These are phyloP conservation scores for Dynastes tityus DNA, from an alignment of 2,888 invertebrate species.

Conservation along the genomic window DNA sequence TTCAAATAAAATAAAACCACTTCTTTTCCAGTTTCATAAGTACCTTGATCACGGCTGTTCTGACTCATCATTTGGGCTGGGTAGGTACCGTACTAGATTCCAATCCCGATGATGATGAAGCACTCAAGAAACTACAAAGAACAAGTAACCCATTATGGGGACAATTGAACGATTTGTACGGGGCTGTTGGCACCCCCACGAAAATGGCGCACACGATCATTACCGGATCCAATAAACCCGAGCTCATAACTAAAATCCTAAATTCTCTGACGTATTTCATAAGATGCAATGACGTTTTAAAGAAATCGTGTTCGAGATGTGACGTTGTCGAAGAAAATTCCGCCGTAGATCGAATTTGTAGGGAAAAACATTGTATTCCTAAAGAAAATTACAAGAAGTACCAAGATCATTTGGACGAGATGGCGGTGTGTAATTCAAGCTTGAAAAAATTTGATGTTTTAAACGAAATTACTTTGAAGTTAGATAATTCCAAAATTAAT, in stretches of 20 bases:
- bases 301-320: constrained; percentile 60
- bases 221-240: constrained; percentile 78
- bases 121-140: constrained; percentile 74
- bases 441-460: constrained; percentile 10
- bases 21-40: constrained; percentile 85
- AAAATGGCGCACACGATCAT: constrained; percentile 87
- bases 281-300: constrained; percentile 81
- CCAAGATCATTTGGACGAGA: constrained; percentile 64
- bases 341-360: constrained; percentile 63
- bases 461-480: constrained; percentile 18
- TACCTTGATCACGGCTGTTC: constrained; percentile 88
- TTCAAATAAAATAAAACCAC: too few species aligned
- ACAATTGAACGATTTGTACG: constrained; percentile 89
- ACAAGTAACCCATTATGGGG: constrained; percentile 94
- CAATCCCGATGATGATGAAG: constrained; percentile 67
- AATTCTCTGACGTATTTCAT: constrained; percentile 90
- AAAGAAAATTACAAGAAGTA: constrained; percentile 66
- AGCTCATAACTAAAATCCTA: constrained; percentile 82
- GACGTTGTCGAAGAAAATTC: constrained; percentile 65
- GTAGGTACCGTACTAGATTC: constrained; percentile 76
- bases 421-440: constrained; percentile 52
- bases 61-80: constrained; percentile 94
- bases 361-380: constrained; percentile 63
- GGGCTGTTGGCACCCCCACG: constrained; percentile 86
- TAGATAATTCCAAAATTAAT: constrained; percentile 27